These are phyloP conservation scores for Xenops minutus DNA, from an alignment of 2,797 vertebrate genomes.

Conservation along the genomic window DNA sequence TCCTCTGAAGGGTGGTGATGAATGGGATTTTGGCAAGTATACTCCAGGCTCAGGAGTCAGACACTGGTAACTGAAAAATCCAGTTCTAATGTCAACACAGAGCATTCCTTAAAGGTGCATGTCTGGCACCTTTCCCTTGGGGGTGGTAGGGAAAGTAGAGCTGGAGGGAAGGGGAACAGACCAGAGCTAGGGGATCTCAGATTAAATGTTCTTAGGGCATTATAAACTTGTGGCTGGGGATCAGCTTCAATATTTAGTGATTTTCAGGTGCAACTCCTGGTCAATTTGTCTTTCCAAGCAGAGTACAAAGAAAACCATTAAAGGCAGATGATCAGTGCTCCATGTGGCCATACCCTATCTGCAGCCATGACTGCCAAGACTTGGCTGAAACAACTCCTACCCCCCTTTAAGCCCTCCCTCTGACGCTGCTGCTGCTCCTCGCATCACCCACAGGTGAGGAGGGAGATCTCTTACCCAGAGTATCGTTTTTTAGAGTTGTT, in stretches of 20 bases:
- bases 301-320: background rate
- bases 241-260: background rate
- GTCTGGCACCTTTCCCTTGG: background rate
- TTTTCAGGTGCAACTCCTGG: background rate
- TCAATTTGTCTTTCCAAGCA: background rate
- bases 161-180: background rate
- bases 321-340: background rate
- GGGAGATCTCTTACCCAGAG: constrained; percentile 83
- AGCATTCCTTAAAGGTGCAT: background rate
- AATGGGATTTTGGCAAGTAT: background rate
- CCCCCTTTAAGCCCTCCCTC: constrained; percentile 2
- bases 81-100: background rate
- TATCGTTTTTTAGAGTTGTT: constrained; percentile 85
- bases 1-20: background rate
- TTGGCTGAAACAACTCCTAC: background rate
- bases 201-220: background rate
- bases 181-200: background rate
- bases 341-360: background rate
- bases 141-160: background rate
- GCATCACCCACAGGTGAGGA: constrained; percentile 16
- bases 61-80: background rate
- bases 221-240: background rate
- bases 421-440: background rate
- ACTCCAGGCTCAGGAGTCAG: background rate
- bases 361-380: background rate